A percentile compares a stretch with the other conserved stretches of the same genome.
phyloP scores from a whole-genome alignment of 2,888 invertebrate species.

The Trachelus troglodyta region DNA sequence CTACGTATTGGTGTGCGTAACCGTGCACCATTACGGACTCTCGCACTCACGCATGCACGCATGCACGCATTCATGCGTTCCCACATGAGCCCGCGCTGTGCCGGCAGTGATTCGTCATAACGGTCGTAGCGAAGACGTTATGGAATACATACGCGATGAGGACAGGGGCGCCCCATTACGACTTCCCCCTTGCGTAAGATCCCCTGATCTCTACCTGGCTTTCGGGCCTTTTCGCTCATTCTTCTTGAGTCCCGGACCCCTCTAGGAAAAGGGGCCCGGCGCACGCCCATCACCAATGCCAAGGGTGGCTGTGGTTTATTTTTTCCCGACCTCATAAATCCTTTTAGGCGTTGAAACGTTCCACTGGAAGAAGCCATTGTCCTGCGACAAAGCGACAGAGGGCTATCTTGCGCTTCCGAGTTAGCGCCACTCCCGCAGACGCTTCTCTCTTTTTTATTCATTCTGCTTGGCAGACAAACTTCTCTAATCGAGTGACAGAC shows the following conservation, averaged over 20 bases:
- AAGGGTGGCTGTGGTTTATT: conserved; percentile 60
- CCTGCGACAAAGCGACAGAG: conserved; percentile 16
- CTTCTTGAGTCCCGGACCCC: not conserved
- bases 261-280: conserved; percentile 29
- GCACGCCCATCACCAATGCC: conserved; percentile 55
- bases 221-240: not conserved
- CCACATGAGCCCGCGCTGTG: too few species aligned
- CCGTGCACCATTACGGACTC: too few species aligned
- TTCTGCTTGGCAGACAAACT: too few species aligned
- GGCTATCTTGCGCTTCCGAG: too few species aligned
- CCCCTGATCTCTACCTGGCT: conserved; percentile 15
- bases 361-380: conserved; percentile 26
- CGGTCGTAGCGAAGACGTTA: conserved; percentile 54
- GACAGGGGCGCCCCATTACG: conserved; percentile 49
- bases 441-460: too few species aligned
- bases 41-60: too few species aligned
- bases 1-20: too few species aligned
- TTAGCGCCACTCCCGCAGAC: too few species aligned
- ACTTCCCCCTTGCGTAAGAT: conserved; percentile 58
- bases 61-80: too few species aligned
- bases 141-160: conserved; percentile 49
- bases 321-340: conserved; percentile 54
- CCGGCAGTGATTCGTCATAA: conserved; percentile 48
- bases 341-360: conserved; percentile 50
- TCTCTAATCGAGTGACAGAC: too few species aligned